Percentiles rank a stretch among this genome's conserved stretches.
These are phyloP conservation scores for Coracias cyanogaster DNA, from an alignment of 2,797 vertebrate species.

Conservation along the genomic window DNA sequence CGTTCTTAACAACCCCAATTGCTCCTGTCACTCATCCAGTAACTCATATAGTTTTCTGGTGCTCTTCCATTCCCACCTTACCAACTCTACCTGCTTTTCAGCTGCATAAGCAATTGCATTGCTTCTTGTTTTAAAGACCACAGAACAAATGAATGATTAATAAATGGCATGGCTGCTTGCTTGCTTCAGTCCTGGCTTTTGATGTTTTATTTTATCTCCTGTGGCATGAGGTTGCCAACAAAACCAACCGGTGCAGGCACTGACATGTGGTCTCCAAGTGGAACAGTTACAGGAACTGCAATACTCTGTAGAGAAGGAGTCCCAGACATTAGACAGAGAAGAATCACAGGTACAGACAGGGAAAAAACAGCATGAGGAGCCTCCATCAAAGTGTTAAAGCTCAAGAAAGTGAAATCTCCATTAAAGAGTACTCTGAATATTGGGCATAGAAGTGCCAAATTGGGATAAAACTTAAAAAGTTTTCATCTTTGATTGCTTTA, in stretches of 20 bases:
- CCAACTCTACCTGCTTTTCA: neutral
- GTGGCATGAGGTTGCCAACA: conserved; percentile 8
- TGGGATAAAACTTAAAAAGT: neutral
- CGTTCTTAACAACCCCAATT: neutral
- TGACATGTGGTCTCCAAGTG: neutral
- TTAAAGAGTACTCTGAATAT: neutral
- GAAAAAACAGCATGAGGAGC: neutral
- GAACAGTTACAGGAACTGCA: conserved; percentile 37
- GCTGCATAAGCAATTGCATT: neutral
- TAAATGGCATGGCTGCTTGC: conserved; percentile 14
- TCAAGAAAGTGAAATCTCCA: conserved; percentile 17
- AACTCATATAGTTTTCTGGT: neutral
- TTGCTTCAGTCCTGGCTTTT: conserved; percentile 28
- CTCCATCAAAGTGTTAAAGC: neutral
- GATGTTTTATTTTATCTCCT: neutral
- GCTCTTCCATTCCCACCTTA: neutral
- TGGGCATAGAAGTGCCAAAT: neutral
- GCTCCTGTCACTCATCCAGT: neutral
- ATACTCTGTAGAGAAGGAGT: neutral
- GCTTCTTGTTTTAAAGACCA: neutral
- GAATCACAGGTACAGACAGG: neutral
- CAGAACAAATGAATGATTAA: conserved; percentile 23
- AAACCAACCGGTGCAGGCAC: conserved; percentile 12
- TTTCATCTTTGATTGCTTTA: neutral
- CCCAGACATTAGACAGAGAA: neutral